Conservation (phyloP, 2,888 invertebrate genomes). For the Dexiosoma caninum region DNA sequence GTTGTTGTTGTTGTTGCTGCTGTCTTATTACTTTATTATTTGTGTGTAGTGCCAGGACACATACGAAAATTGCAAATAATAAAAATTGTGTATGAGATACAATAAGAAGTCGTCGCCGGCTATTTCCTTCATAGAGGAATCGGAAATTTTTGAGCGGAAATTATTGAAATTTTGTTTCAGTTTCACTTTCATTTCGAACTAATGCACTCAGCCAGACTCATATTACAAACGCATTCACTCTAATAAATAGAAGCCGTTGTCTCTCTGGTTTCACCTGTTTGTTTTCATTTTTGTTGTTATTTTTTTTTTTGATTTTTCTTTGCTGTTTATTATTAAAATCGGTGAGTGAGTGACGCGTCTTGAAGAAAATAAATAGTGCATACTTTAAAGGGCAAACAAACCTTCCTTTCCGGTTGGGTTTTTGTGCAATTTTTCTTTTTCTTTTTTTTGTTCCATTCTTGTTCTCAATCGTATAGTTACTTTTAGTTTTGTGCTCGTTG, state of each 20-base stretch:
- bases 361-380: slow-evolving; percentile 59
- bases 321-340: background rate
- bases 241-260: background rate
- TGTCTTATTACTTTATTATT: slow-evolving; percentile 36
- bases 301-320: background rate
- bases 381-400: slow-evolving; percentile 59
- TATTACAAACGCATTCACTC: background rate
- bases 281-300: too few species aligned
- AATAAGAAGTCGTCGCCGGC: slow-evolving; percentile 60
- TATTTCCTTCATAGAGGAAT: slow-evolving; percentile 58
- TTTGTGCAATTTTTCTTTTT: background rate
- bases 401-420: slow-evolving; percentile 37
- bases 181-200: slow-evolving; percentile 66
- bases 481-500: slow-evolving; percentile 45
- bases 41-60: slow-evolving; percentile 42
- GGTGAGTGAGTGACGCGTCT: slow-evolving; percentile 54
- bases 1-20: slow-evolving; percentile 9
- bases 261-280: slow-evolving; percentile 34
- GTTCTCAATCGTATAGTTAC: background rate
- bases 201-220: slow-evolving; percentile 13
- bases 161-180: slow-evolving; percentile 73
- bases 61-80: slow-evolving; percentile 29
- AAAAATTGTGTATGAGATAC: slow-evolving; percentile 14
- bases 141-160: slow-evolving; percentile 72
- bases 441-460: background rate